These are phyloP conservation scores for Ophiodon elongatus DNA, from an alignment of 2,113 vertebrate genomes.

Conservation along the genomic window DNA sequence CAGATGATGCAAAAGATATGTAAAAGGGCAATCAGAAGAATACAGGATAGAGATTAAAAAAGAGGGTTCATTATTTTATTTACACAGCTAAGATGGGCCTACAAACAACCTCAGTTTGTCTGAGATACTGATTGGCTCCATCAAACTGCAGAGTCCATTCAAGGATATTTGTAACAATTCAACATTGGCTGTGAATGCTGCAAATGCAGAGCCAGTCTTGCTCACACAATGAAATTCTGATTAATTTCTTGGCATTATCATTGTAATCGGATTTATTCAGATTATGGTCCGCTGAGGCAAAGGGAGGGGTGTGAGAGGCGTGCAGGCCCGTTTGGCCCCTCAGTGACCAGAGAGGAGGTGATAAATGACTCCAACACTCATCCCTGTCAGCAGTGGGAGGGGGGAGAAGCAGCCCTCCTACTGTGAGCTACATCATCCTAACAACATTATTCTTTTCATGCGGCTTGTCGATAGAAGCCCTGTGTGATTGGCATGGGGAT, in stretches of 20 bases:
- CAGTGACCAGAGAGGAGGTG: constrained; percentile 85
- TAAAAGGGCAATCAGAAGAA: constrained; percentile 5
- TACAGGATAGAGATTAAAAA: constrained; percentile 7
- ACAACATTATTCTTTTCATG: constrained; percentile 88
- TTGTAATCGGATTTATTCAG: constrained; percentile 52
- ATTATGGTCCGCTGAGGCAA: constrained; percentile 38
- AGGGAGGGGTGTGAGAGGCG: constrained; percentile 55
- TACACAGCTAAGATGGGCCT: background rate
- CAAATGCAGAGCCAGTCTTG: constrained; percentile 2
- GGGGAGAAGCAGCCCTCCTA: constrained; percentile 74
- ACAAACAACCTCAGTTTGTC: constrained; percentile 10
- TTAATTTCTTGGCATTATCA: constrained; percentile 21
- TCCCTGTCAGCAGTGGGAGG: constrained; percentile 79
- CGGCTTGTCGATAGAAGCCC: constrained; percentile 85
- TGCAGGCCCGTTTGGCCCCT: constrained; percentile 75
- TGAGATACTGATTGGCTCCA: constrained; percentile 3
- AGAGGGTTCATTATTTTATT: constrained; percentile 77
- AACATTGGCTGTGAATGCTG: background rate
- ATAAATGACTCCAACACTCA: constrained; percentile 87
- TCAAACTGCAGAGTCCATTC: background rate
- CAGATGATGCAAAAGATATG: background rate
- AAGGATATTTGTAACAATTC: background rate
- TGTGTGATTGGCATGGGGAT: constrained; percentile 85
- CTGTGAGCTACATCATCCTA: constrained; percentile 86
- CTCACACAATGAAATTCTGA: constrained; percentile 12